Percentiles rank a stretch among this genome's conserved stretches.
These are phyloP conservation scores for Patiria miniata DNA, from an alignment of 35 echinoderm and acorn worm genomes.

Conservation along the genomic window DNA sequence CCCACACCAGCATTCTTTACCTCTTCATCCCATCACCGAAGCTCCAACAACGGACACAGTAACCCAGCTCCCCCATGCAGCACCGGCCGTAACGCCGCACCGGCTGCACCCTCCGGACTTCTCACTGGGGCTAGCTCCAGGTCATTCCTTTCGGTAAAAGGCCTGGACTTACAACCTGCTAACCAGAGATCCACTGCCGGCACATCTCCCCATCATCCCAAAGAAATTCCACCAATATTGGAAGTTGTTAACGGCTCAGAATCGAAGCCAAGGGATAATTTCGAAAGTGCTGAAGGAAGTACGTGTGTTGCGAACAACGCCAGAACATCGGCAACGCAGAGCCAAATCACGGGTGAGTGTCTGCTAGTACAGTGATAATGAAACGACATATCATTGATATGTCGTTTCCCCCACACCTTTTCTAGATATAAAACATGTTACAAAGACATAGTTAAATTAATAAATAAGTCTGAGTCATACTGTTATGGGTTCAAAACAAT, in stretches of 20 bases:
- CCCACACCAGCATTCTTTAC: neutral
- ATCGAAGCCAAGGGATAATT: neutral
- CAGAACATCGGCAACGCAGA: neutral
- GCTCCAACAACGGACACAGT: neutral
- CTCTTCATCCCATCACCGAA: neutral
- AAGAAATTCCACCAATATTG: neutral
- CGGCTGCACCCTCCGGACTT: neutral
- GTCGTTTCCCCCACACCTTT: neutral
- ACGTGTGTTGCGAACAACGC: neutral
- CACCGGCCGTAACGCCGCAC: neutral
- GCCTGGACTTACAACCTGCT: neutral
- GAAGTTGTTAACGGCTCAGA: neutral
- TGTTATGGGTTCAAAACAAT: neutral
- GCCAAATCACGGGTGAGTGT: slow-evolving; percentile 5
- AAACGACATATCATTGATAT: neutral
- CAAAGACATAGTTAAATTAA: no score
- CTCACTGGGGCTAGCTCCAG: neutral
- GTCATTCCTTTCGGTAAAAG: neutral
- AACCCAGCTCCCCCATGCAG: neutral
- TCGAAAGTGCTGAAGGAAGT: neutral
- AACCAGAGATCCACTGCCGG: neutral
- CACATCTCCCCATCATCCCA: neutral
- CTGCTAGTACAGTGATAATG: neutral
- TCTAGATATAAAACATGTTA: no score
- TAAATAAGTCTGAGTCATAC: neutral